Conservation (phyloP, 2,113 vertebrate species). For the Dicaeum eximium region DNA sequence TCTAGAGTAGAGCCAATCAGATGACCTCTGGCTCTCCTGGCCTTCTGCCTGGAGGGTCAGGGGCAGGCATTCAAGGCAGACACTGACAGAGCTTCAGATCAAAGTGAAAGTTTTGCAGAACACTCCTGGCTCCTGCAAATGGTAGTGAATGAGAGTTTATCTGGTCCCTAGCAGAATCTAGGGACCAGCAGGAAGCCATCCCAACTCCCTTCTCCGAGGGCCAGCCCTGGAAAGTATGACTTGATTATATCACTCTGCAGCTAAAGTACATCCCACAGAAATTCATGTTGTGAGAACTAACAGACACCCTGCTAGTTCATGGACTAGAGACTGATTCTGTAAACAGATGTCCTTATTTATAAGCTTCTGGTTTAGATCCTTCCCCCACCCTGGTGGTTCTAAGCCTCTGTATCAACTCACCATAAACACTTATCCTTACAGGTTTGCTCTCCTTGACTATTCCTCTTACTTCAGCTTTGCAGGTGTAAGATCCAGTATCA, state of each 20-base stretch:
- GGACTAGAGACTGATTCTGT: background rate
- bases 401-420: slow-evolving; percentile 45
- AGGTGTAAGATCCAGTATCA: slow-evolving; percentile 55
- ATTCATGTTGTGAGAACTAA: background rate
- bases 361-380: background rate
- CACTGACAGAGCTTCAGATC: background rate
- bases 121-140: background rate
- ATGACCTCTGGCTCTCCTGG: background rate
- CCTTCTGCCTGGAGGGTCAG: background rate
- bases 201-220: background rate
- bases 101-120: background rate
- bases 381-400: background rate
- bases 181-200: background rate
- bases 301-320: background rate
- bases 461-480: slow-evolving; percentile 57
- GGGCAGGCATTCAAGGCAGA: background rate
- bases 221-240: background rate
- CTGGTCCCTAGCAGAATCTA: background rate
- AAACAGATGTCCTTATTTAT: background rate
- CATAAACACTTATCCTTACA: slow-evolving; percentile 48
- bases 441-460: slow-evolving; percentile 62
- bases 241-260: background rate
- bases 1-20: background rate
- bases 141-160: background rate
- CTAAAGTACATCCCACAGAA: background rate